Evolutionary conservation across 1,140 invertebrate genomes (phyloP), one percentile per base, ranked within the genome.

Genomic region (Diorhabda carinulata): DNA sequence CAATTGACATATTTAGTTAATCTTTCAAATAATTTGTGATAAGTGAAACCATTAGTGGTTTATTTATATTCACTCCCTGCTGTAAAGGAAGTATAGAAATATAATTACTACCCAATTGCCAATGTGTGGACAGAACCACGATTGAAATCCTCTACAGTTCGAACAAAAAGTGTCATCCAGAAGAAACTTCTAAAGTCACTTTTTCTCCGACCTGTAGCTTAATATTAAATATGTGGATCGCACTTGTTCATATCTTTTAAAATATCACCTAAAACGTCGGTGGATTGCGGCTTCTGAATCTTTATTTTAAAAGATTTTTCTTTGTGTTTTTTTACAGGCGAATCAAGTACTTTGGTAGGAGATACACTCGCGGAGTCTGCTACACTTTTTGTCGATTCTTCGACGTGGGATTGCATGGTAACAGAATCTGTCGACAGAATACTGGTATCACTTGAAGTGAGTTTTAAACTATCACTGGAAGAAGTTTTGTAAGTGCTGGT

Each of bases 191-290:
- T n/a, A 4, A 40, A 41, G n/a, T n/a, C 25, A 66, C 57, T 66
- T 44, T 66, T 68, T 68, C 56, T 41, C 57, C 71, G 66, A 70
- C 58, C 72, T 70, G 72, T 73, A 57, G 44, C 57, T 68, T 73
- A 73, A 73, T 73, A 73, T 70, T 71, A 73, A 67, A 73, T 71
- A 57, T 69, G 70, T 47, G 72, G 72, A 73, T 73, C 70, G 68
- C 68, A 76, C 66, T 77, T 77, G 61, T 76, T 78, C 79, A 81
- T 81, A 66, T 79, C 72, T 72, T 79, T 78, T 63, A 81, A 72
- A 69, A 81, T 81, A 74, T 81, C 79, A 65, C 79, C 79, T n/a
- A 81, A 72, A 52, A 81, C 71, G 68, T 81, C 79, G 43, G 77
- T 74, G 9, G 78, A 76, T 44, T 75, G 73, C 47, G 76, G 71